Evolutionary conservation across 2,113 vertebrate genomes (phyloP).

Genomic region (Pelobates fuscus): DNA sequence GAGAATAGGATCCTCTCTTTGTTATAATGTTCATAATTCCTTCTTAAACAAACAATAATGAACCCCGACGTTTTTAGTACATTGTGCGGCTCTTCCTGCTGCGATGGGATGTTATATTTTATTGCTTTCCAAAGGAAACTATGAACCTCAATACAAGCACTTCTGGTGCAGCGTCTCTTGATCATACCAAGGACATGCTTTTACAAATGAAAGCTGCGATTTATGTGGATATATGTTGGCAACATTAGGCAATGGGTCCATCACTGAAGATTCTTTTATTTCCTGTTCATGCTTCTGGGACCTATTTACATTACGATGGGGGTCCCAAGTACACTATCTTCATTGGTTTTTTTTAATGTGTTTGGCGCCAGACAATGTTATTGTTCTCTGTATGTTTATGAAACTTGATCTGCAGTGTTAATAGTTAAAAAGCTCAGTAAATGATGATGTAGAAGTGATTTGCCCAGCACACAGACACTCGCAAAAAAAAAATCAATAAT

Average conservation of each 20-base stretch:
- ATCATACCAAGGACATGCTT: too few relatives aligned
- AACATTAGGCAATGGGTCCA: slow-evolving; percentile 11
- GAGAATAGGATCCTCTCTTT: too few relatives aligned
- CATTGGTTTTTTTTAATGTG: slow-evolving; percentile 8
- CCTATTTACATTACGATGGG: slow-evolving; percentile 12
- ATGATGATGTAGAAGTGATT: not conserved
- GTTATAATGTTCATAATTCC: too few relatives aligned
- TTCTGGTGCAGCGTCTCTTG: too few relatives aligned
- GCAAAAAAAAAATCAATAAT: slow-evolving; percentile 1
- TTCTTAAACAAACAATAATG: too few relatives aligned
- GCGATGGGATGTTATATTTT: too few relatives aligned
- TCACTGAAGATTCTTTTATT: slow-evolving; percentile 4
- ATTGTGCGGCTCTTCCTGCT: too few relatives aligned
- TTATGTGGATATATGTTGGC: slow-evolving; percentile 14
- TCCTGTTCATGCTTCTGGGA: slow-evolving; percentile 4
- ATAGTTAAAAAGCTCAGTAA: slow-evolving; percentile 14
- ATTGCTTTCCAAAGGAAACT: too few relatives aligned
- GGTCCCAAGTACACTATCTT: slow-evolving; percentile 9
- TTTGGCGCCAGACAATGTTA: not conserved
- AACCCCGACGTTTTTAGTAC: too few relatives aligned
- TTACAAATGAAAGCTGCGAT: too few relatives aligned
- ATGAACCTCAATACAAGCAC: too few relatives aligned
- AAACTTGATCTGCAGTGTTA: slow-evolving; percentile 14
- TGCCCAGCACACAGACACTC: not conserved
- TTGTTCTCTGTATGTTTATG: slow-evolving; percentile 11